Conservation (phyloP, 2,888 invertebrate genomes). For the Leptinotarsa juncta region DNA sequence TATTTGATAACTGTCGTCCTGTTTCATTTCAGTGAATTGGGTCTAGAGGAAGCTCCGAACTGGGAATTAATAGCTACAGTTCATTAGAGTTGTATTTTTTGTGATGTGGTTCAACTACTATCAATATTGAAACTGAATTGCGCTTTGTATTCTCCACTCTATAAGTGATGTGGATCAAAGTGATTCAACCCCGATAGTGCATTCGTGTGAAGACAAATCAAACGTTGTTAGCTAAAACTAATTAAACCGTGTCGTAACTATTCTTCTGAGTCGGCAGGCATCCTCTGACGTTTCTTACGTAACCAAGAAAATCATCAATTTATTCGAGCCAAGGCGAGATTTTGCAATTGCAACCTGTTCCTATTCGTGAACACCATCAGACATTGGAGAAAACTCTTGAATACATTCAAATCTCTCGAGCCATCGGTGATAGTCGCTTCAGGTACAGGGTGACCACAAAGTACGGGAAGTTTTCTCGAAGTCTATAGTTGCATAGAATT, state of each 20-base stretch:
- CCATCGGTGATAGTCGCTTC: neutral
- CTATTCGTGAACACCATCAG: neutral
- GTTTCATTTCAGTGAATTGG: no score
- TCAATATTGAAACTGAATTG: no score
- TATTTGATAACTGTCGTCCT: no score
- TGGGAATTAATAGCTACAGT: no score
- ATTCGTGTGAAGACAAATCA: neutral
- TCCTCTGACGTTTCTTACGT: slow-evolving; percentile 1
- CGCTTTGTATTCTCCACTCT: neutral
- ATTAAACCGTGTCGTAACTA: slow-evolving; percentile 15
- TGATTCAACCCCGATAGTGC: neutral
- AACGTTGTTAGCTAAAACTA: neutral
- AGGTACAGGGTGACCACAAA: neutral
- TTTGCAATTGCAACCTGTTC: slow-evolving; percentile 21
- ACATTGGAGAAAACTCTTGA: neutral
- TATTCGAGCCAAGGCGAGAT: slow-evolving; percentile 20
- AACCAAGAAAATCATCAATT: neutral
- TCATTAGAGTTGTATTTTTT: no score
- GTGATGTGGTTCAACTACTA: no score
- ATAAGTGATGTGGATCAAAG: neutral
- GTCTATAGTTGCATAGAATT: no score
- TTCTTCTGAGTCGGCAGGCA: slow-evolving; percentile 8
- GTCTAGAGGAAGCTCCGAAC: no score
- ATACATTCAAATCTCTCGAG: slow-evolving; percentile 4
- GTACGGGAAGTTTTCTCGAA: neutral